phyloP scores from a whole-genome alignment of 1,140 invertebrate genomes.

The Uloborus diversus region DNA sequence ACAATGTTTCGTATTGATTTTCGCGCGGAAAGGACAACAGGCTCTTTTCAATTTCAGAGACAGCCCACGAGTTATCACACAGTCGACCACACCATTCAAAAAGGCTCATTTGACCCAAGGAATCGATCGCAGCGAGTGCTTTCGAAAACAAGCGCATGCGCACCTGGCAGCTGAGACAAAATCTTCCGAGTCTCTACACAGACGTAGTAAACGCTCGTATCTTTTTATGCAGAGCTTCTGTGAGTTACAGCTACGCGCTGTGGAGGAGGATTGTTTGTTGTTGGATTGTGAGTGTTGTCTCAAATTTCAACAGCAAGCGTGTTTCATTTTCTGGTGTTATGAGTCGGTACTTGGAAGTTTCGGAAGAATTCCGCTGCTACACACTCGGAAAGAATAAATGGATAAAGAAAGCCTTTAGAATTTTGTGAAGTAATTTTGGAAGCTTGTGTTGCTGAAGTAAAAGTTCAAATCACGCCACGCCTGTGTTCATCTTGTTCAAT shows the following conservation, averaged over 20 bases:
- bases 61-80: too few relatives aligned
- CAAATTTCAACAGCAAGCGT: neutral
- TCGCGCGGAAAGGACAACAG: too few relatives aligned
- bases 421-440: too few relatives aligned
- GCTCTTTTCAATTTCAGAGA: too few relatives aligned
- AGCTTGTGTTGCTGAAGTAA: too few relatives aligned
- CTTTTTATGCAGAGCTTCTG: conserved; percentile 13
- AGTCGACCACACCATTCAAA: too few relatives aligned
- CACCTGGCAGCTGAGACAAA: neutral
- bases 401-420: neutral
- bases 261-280: neutral
- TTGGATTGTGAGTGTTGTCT: neutral
- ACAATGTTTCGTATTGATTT: too few relatives aligned
- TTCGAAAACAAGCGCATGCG: conserved; percentile 35
- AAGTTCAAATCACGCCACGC: too few relatives aligned
- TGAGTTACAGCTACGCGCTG: conserved; percentile 11
- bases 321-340: neutral
- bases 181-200: neutral
- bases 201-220: conserved; percentile 30
- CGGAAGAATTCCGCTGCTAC: neutral
- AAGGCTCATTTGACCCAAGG: too few relatives aligned
- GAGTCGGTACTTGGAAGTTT: neutral
- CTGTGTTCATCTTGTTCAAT: too few relatives aligned
- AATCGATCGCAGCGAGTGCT: conserved; percentile 24
- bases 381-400: neutral